phyloP scores from a whole-genome alignment of 2,797 vertebrate genomes.

The Arrhamphus sclerolepis region DNA sequence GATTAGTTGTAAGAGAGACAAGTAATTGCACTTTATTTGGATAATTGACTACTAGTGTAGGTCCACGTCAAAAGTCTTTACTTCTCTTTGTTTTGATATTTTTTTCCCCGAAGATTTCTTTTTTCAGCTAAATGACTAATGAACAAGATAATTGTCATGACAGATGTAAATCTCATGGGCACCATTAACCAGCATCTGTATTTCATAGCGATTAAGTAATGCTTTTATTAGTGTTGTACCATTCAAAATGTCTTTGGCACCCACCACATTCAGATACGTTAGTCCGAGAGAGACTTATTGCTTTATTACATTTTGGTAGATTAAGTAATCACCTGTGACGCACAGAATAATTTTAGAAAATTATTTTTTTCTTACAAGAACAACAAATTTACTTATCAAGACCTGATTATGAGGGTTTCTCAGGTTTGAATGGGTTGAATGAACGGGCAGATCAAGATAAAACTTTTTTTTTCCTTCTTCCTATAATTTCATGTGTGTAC shows the following conservation, averaged over 20 bases:
- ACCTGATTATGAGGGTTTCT: not conserved
- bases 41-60: constrained; percentile 2
- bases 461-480: not conserved
- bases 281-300: constrained; percentile 26
- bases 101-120: not conserved
- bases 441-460: constrained; percentile 1
- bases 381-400: constrained; percentile 1
- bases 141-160: not conserved
- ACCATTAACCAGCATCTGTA: constrained; percentile 1
- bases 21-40: not conserved
- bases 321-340: constrained; percentile 33
- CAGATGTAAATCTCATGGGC: constrained; percentile 4
- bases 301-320: constrained; percentile 39
- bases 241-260: constrained; percentile 27
- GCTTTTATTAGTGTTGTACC: constrained; percentile 23
- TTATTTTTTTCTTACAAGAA: constrained; percentile 16
- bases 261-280: constrained; percentile 13
- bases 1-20: not conserved
- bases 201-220: constrained; percentile 19
- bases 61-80: not conserved
- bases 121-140: not conserved
- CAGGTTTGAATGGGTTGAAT: constrained; percentile 4
- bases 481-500: not conserved
- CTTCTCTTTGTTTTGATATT: too few relatives aligned
- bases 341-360: constrained; percentile 27